Conservation (phyloP, 2,113 vertebrate species). For the Anarhynchus alexandrinus region DNA sequence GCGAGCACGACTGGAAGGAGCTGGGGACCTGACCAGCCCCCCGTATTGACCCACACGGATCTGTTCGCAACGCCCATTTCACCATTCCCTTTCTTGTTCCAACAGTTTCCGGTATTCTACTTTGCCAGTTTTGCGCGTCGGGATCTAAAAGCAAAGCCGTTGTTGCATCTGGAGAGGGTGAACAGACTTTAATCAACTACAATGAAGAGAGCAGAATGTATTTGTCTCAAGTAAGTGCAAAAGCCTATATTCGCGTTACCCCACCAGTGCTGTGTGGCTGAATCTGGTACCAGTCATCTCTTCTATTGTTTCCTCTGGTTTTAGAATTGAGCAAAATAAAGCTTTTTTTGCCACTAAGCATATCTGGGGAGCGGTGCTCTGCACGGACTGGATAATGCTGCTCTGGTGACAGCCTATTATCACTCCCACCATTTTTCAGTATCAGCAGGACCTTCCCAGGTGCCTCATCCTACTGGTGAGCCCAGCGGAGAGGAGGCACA, state of each 20-base stretch:
- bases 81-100: not conserved
- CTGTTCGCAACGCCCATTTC: not conserved
- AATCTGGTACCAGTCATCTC: not conserved
- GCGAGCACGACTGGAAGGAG: not conserved
- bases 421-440: not conserved
- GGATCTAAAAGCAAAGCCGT: not conserved
- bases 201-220: conserved; percentile 29
- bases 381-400: not conserved
- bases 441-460: not conserved
- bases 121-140: not conserved
- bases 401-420: not conserved
- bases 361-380: not conserved
- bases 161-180: not conserved
- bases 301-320: not conserved
- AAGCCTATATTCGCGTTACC: not conserved
- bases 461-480: not conserved
- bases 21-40: not conserved
- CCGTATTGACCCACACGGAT: not conserved
- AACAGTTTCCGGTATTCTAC: not conserved
- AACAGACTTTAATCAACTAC: conserved; percentile 55
- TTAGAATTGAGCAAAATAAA: not conserved
- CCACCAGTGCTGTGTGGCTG: not conserved
- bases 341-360: not conserved
- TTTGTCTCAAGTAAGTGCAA: not conserved
- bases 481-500: not conserved